Evolutionary conservation across 1,140 invertebrate genomes (phyloP), one percentile per base, ranked within the genome.

Genomic region (Calosoma granatense): DNA sequence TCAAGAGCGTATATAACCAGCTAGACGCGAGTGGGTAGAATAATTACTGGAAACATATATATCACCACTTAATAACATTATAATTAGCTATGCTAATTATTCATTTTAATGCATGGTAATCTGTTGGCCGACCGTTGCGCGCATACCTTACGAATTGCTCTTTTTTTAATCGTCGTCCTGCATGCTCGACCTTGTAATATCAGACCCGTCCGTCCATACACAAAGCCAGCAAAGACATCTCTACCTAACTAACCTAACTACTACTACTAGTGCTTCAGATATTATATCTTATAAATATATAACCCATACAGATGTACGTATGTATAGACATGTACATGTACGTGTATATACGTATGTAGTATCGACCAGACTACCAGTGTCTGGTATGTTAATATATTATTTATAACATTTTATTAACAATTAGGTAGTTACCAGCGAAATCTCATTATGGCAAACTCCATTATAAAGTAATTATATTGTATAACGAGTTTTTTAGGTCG

Each of bases 391-490:
- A 53, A 53, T 53, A 53, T 53, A 20, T 53, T 53, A 53, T 53
- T 53, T 53, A 53, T 53, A 21, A 20, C 51, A 53, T 53, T 53
- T 53, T 53, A 53, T 53, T 53, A 53, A 53, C 51, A 53, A 53
- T 53, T 53, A 53, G 21, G 51, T 22, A 22, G 19, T 21, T 53
- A 53, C 51, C 55, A 22, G 60, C 60, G 57, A 62, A 60, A 60
- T 63, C 58, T 63, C 62, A 63, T 61, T 61, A 63, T 55, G 59
- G 56, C 58, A 58, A 61, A 59, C 60, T 61, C 59, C 60, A 63
- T 63, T 60, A 63, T 63, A 63, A 63, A 63, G 62, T 63, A 61
- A 63, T 64, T 64, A 64, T 62, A 62, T 60, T 59, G 62, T 62
- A 59, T 60, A 62, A 62, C 60, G 63, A 64, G 62, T 64, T 64